These are phyloP conservation scores for Pantherophis alleghaniensis DNA, from an alignment of 2,797 vertebrate species.

Conservation along the genomic window DNA sequence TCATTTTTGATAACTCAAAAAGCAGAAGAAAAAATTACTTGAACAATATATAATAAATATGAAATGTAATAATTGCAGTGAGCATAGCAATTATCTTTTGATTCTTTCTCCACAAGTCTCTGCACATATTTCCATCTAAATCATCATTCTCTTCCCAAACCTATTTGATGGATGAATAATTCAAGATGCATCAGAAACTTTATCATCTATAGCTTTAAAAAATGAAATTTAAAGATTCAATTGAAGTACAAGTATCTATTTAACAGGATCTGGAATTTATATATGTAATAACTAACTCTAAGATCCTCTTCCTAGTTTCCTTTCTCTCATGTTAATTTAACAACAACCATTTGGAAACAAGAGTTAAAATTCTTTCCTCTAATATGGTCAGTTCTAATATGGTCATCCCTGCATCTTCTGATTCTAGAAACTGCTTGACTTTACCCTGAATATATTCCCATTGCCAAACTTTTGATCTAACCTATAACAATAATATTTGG, in stretches of 20 bases:
- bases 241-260: constrained; percentile 30
- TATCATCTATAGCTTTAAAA: constrained; percentile 39
- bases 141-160: not conserved
- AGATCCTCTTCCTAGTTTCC: constrained; percentile 42
- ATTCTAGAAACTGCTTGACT: not conserved
- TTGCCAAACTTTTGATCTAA: not conserved
- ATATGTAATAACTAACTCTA: constrained; percentile 37
- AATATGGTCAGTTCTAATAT: not conserved
- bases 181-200: not conserved
- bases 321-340: constrained; percentile 42
- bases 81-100: not conserved
- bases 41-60: not conserved
- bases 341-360: constrained; percentile 45
- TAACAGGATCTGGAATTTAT: constrained; percentile 36
- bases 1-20: not conserved
- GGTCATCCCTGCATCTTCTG: not conserved
- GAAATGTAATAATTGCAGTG: not conserved
- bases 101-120: not conserved
- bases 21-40: not conserved
- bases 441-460: not conserved
- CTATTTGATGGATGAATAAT: not conserved
- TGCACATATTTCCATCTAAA: not conserved
- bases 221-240: constrained; percentile 22
- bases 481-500: not conserved
- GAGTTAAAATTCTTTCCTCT: not conserved